phyloP scores from a whole-genome alignment of 2,888 invertebrate species.

The Spatulosminthurus flaviceps region DNA sequence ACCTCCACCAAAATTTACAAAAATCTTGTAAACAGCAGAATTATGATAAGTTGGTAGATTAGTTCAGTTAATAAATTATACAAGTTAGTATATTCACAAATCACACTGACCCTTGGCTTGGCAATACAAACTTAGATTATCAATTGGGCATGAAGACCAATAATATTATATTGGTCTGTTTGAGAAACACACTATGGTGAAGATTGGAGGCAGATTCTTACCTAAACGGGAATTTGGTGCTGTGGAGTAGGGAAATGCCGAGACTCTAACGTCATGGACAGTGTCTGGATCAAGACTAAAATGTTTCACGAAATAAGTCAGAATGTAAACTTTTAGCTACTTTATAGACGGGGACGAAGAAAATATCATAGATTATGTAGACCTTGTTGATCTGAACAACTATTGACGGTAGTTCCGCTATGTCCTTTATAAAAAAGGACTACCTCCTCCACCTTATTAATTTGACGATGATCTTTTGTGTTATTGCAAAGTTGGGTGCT shows the following conservation, averaged over 20 bases:
- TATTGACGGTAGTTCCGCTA: slow-evolving; percentile 37
- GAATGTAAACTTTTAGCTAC: slow-evolving; percentile 4
- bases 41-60: no score
- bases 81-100: no score
- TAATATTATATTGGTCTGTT: no score
- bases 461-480: no score
- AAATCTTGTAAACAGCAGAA: no score
- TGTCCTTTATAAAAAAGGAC: slow-evolving; percentile 8
- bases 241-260: neutral
- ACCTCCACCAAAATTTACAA: no score
- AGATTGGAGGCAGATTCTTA: neutral
- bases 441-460: neutral
- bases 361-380: neutral
- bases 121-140: no score
- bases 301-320: slow-evolving; percentile 5
- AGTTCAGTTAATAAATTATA: no score
- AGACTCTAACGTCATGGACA: slow-evolving; percentile 21
- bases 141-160: no score
- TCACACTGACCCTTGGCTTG: no score
- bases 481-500: no score
- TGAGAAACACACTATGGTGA: no score
- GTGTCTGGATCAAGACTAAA: slow-evolving; percentile 32
- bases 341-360: neutral
- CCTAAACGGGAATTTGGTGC: neutral
- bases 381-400: slow-evolving; percentile 11